Percentiles rank a stretch among this genome's conserved stretches.
Conservation (phyloP, 2,888 invertebrate genomes). For the Amphipoea lucens region DNA sequence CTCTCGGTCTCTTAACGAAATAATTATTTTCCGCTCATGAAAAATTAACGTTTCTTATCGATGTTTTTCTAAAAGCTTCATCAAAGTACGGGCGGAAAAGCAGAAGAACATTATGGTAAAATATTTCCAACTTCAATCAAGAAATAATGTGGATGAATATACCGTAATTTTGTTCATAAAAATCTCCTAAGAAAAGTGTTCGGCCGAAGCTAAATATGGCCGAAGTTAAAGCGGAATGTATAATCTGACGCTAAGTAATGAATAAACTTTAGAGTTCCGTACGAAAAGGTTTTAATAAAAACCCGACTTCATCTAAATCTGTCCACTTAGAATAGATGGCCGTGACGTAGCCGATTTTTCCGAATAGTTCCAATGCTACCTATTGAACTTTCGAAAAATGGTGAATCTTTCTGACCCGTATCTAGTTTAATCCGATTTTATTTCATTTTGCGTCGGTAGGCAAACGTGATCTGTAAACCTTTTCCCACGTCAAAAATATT, state of each 20-base stretch:
- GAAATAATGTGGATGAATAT: slow-evolving; percentile 43
- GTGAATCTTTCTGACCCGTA: background rate
- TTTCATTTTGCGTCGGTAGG: slow-evolving; percentile 2
- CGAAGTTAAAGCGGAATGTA: slow-evolving; percentile 52
- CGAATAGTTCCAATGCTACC: background rate
- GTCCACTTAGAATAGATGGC: background rate
- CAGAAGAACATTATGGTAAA: slow-evolving; percentile 32
- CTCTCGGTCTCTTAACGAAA: background rate
- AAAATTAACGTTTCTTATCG: background rate
- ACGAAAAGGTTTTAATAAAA: slow-evolving; percentile 33
- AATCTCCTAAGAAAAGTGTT: slow-evolving; percentile 48
- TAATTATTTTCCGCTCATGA: slow-evolving; percentile 4
- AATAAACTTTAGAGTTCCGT: slow-evolving; percentile 50
- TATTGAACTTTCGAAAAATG: background rate
- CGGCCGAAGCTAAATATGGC: slow-evolving; percentile 38
- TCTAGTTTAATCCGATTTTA: slow-evolving; percentile 13
- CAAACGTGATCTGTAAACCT: slow-evolving; percentile 16
- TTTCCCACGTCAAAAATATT: slow-evolving; percentile 11
- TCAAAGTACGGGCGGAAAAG: slow-evolving; percentile 20
- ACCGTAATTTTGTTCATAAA: slow-evolving; percentile 49
- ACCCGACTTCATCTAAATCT: background rate
- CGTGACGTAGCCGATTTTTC: background rate
- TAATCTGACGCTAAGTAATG: slow-evolving; percentile 55
- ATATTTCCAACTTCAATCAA: slow-evolving; percentile 44
- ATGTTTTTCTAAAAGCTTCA: slow-evolving; percentile 26